Conservation (phyloP, 2,888 invertebrate species). For the Monochamus alternatus region DNA sequence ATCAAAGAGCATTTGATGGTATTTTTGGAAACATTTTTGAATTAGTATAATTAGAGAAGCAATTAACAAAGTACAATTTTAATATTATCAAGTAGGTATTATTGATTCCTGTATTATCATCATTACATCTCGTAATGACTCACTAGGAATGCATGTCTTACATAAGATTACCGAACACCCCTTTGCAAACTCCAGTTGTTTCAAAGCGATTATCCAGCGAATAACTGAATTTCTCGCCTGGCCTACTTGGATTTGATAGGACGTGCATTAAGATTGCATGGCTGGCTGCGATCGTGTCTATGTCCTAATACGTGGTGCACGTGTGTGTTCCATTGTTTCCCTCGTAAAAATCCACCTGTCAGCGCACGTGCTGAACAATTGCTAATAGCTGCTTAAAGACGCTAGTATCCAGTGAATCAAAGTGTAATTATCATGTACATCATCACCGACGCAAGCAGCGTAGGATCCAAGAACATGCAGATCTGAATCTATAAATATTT, state of each 20-base stretch:
- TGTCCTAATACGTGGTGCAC: slow-evolving; percentile 51
- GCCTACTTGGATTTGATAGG: slow-evolving; percentile 33
- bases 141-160: not conserved
- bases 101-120: no score
- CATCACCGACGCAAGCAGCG: slow-evolving; percentile 21
- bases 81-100: no score
- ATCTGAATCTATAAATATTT: slow-evolving; percentile 9
- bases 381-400: slow-evolving; percentile 49
- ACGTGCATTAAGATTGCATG: slow-evolving; percentile 39
- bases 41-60: no score
- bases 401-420: slow-evolving; percentile 45
- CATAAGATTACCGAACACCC: not conserved
- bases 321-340: slow-evolving; percentile 51
- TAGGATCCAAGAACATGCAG: slow-evolving; percentile 13
- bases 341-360: slow-evolving; percentile 43
- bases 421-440: slow-evolving; percentile 39
- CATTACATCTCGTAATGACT: not conserved
- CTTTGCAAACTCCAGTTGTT: not conserved
- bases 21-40: no score
- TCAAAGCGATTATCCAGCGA: slow-evolving; percentile 2
- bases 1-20: no score
- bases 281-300: slow-evolving; percentile 24
- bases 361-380: slow-evolving; percentile 52
- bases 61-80: no score
- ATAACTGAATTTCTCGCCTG: slow-evolving; percentile 16